Base-by-base conservation (phyloP, 1,140 invertebrate species). In the Apis florea region DNA sequence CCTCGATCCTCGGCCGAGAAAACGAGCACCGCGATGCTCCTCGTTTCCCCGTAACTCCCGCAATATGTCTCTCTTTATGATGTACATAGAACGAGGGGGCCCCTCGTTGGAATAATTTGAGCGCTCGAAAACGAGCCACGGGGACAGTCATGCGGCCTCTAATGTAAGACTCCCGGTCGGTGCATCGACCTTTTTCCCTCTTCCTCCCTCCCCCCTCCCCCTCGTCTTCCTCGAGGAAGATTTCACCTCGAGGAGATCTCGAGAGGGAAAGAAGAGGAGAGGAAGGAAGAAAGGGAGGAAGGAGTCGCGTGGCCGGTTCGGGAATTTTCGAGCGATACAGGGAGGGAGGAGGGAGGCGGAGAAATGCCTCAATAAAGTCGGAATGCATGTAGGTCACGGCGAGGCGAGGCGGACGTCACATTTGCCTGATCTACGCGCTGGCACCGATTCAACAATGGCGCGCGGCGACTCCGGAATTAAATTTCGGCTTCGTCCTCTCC, bases 331-430 rank as follows among this genome's bases (percentile, higher is more conserved):
- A 31, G 31, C 31, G 31, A 31, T 31, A 31, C 31, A 31, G 31
- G 31, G n/a, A n/a, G n/a, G n/a, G 9, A 15, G 19, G 4, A 64
- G 56, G 24, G 24, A 2, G 49, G 21, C 53, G 17, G 40, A 53
- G 85, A 70, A 84, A 84, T 84, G 76, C 76, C 86, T 88, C 87
- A 70, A 87, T 88, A 87, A 88, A 87, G 64, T 67, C 70, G 86
- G 85, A 77, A 85, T 83, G 83, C 87, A 88, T 88, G 85, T 88
- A 88, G 87, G 87, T 88, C 87, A 88, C 73, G 85, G 85, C 83
- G 69, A 85, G 64, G 58, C 79, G 73, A 75, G 26, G 47, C 59
- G 59, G 49, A 75, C 73, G 63, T 64, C 74, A 66, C 83, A 78
- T 88, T 85, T 83, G 68, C 79, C 77, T 63, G 83, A 88, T 88